Base-by-base conservation (phyloP, 1,140 invertebrate genomes). In the Camponotus pennsylvanicus region DNA sequence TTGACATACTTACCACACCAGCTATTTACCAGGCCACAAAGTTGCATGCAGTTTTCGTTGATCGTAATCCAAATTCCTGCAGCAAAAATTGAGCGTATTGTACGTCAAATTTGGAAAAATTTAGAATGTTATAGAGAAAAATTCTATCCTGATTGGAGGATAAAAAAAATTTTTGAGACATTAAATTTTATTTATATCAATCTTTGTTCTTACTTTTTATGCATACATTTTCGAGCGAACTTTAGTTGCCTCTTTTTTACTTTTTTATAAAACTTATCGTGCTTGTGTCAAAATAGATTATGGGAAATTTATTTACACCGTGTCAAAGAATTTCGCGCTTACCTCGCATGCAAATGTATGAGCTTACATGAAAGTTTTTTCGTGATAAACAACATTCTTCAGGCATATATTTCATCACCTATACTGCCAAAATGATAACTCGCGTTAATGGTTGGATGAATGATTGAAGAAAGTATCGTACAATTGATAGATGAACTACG, bases 331-430 rank as follows among this genome's bases (percentile, higher is more conserved):
- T 59, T 32, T 77, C 8, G 15, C 9, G 15, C 57, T 63, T 63
- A 77, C 42, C 11, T 61, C 15, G 8, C 21, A 45, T 6, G 34
- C 7, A 77, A 75, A 77, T 77, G 15, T 77, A 77, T 45, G 40
- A 5, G 57, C 8, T 21, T 77, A 40, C n/a, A 34, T 15, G 21
- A 77, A 77, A 77, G 7, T 61, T 76, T 77, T 32, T 27, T 63
- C 21, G 15, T 9, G 57, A 63, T 77, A 76, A 77, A 15, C 57
- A 63, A 27, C 21, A 77, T 63, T 9, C 57, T 77, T 77, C 40
- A 32, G 5, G 52, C n/a, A 75, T 11, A 5, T 77, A 13, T 40
- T 76, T 52, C 13, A 77, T 77, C 40, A 13, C 5, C 9, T 32
- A 15, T 34, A 27, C n/a, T 27, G 27, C 63, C 21, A 63, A 55